Base-by-base conservation (phyloP, 2,113 vertebrate species). In the Cheirogaleus medius region DNA sequence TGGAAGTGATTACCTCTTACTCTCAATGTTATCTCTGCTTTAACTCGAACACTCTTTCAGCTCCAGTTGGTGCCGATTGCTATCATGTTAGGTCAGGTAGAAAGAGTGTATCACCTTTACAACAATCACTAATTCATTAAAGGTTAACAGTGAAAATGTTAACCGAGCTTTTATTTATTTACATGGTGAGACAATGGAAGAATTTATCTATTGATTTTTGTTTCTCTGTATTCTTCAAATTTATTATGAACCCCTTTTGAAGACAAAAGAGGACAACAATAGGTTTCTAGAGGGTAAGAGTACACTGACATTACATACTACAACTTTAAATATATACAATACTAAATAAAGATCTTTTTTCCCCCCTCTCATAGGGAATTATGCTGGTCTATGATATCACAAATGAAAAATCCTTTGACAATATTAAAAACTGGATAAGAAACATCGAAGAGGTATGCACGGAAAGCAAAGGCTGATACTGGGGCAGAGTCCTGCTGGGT, bases 311-410 rank as follows among this genome's bases (percentile, higher is more conserved):
- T 42, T 58, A n/a, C 49, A 37, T 64, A 32, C 25, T 78, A 68
- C n/a, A 86, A 58, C 85, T 94, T n/a, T 93, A 85, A 94, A 6
- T 29, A 47, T 92, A 25, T 64, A 37, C 44, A 47, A 20, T 85
- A 60, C 69, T 74, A 84, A 82, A 37, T 98, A 94, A 98, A 60
- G 52, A 27, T 68, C 29, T 89, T 87, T 56, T 93, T 92, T 94
- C 92, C 17, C 17, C 47, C 44, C 63, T 97, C 90, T 96, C 96
- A 90, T 96, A 99, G 99, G 99, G 99, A 78, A 99, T 99, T 95
- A 99, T 99, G 99, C 98, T 99, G 98, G 99, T 99, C 47, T 99
- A 99, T 97, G 99, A 99, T 97, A 99, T 99, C 98, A 99, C 99
- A 98, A 99, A 99, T 83, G 99, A 99, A 94, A 99, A 99, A 97